Evolutionary conservation across 2,113 vertebrate genomes (phyloP).

Genomic region (Lagenorhynchus albirostris): DNA sequence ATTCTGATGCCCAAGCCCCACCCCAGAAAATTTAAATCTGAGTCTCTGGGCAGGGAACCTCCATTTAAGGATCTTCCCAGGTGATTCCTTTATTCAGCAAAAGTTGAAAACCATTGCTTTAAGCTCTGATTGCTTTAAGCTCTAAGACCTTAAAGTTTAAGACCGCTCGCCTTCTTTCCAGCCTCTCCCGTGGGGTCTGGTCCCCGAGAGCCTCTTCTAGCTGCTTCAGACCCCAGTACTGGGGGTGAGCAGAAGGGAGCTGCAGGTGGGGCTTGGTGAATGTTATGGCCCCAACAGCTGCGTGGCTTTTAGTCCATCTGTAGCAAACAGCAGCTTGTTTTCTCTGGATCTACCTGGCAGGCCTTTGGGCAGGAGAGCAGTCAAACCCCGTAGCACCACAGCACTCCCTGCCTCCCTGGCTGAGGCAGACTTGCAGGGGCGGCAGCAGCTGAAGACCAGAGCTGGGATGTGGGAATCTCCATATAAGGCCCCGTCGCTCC

Average conservation of each 20-base stretch:
- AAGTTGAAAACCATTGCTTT: not conserved
- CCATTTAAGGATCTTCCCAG: not conserved
- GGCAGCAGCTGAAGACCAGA: constrained; percentile 68
- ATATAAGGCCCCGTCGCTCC: constrained; percentile 61
- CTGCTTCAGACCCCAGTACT: not conserved
- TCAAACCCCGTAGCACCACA: constrained; percentile 52
- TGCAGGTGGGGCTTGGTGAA: not conserved
- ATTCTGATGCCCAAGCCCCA: not conserved
- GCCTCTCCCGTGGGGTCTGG: not conserved
- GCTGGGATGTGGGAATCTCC: constrained; percentile 52
- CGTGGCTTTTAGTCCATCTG: not conserved
- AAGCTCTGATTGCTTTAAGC: not conserved
- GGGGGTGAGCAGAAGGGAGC: not conserved
- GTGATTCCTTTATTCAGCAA: not conserved
- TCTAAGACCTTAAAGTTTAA: not conserved
- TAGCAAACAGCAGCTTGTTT: not conserved
- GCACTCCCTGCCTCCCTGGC: constrained; percentile 7
- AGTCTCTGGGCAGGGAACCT: not conserved
- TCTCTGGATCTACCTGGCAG: not conserved
- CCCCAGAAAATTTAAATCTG: not conserved
- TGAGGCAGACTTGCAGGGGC: constrained; percentile 61
- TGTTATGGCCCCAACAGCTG: not conserved
- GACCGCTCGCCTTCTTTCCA: not conserved
- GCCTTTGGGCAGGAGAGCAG: not conserved
- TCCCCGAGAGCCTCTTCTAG: not conserved